Evolutionary conservation across 2,797 vertebrate genomes (phyloP).

Genomic region (Novumbra hubbsi): DNA sequence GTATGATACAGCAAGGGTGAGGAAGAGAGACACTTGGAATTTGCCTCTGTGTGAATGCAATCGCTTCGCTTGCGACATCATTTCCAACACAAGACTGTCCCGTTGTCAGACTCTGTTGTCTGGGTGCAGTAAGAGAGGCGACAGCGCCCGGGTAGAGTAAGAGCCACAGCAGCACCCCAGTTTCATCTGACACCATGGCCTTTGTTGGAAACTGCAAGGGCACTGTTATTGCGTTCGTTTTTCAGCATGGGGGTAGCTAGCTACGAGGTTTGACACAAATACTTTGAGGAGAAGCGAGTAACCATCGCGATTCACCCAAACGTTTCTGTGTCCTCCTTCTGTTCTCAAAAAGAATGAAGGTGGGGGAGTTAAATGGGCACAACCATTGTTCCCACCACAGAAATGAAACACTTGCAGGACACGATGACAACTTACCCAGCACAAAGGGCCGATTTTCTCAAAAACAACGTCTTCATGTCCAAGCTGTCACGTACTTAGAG

Average conservation of each 20-base stretch:
- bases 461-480: conserved; percentile 32
- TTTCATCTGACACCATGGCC: conserved; percentile 53
- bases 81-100: conserved; percentile 28
- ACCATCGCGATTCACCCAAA: conserved; percentile 23
- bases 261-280: conserved; percentile 44
- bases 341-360: conserved; percentile 41
- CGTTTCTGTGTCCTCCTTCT: conserved; percentile 36
- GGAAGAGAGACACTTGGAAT: conserved; percentile 22
- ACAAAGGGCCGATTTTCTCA: conserved; percentile 4
- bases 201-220: conserved; percentile 43
- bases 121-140: conserved; percentile 15
- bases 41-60: conserved; percentile 56
- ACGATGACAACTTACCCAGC: conserved; percentile 19
- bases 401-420: conserved; percentile 28
- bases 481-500: conserved; percentile 32
- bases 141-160: conserved; percentile 25
- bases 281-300: conserved; percentile 24
- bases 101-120: conserved; percentile 39
- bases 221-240: conserved; percentile 31
- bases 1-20: background rate
- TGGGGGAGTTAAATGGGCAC: conserved; percentile 42
- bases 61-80: conserved; percentile 44
- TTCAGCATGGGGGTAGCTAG: conserved; percentile 22
- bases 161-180: conserved; percentile 22
- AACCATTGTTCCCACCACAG: conserved; percentile 40